phyloP scores from a whole-genome alignment of 2,888 invertebrate genomes.

The Pseudococcus longispinus region DNA sequence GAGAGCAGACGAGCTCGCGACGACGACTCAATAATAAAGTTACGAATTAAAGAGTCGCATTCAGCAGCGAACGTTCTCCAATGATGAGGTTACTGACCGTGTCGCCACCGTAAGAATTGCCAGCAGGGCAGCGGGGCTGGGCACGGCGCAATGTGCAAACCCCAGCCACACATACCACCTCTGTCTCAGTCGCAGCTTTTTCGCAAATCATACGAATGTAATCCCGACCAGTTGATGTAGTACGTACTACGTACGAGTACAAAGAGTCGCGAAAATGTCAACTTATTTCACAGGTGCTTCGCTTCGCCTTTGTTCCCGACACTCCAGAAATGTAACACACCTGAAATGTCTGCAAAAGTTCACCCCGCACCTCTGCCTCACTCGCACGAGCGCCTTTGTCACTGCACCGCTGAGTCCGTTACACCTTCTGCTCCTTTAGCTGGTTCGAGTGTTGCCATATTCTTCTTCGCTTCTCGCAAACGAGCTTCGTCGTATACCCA shows the following conservation, averaged over 20 bases:
- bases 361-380: neutral
- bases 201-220: neutral
- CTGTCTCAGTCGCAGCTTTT: neutral
- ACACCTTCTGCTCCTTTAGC: neutral
- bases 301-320: neutral
- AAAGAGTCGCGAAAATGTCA: neutral
- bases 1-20: neutral
- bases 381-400: neutral
- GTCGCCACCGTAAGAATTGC: neutral
- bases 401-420: neutral
- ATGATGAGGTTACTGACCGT: neutral
- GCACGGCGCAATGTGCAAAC: neutral
- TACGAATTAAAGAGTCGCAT: constrained; percentile 1
- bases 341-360: constrained; percentile 8
- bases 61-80: neutral
- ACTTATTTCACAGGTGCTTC: neutral
- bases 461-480: neutral
- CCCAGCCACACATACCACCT: neutral
- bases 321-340: neutral
- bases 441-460: neutral
- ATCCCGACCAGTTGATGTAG: neutral
- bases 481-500: neutral
- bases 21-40: neutral
- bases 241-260: neutral
- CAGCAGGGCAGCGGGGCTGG: neutral